Percentiles rank a stretch among this genome's conserved stretches.
These are phyloP conservation scores for Enteromius mattozi DNA, from an alignment of 2,797 vertebrate species.

Conservation along the genomic window DNA sequence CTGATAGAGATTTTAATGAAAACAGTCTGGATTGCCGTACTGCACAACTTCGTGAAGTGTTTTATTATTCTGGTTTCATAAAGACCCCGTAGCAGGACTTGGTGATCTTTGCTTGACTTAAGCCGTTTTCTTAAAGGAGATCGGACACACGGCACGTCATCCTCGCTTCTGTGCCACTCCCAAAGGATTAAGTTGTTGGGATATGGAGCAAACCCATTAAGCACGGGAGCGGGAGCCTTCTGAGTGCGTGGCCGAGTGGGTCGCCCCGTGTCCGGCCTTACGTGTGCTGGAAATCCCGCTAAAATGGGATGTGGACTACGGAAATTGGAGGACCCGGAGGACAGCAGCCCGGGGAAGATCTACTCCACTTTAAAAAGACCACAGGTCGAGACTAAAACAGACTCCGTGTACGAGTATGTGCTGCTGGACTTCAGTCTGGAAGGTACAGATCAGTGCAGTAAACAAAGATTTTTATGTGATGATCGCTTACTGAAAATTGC, in stretches of 20 bases:
- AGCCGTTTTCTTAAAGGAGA: slow-evolving; percentile 23
- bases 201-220: slow-evolving; percentile 60
- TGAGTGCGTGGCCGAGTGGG: slow-evolving; percentile 60
- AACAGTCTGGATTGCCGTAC: neutral
- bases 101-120: slow-evolving; percentile 15
- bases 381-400: slow-evolving; percentile 92
- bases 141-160: slow-evolving; percentile 6
- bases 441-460: slow-evolving; percentile 75
- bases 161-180: slow-evolving; percentile 21
- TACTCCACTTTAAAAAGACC: slow-evolving; percentile 96
- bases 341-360: slow-evolving; percentile 97
- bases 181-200: slow-evolving; percentile 51
- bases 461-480: neutral
- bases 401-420: slow-evolving; percentile 90
- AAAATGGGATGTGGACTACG: slow-evolving; percentile 97
- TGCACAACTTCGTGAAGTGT: neutral
- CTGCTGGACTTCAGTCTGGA: slow-evolving; percentile 96
- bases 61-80: neutral
- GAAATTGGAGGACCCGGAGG: slow-evolving; percentile 95
- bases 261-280: slow-evolving; percentile 68
- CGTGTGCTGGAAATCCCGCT: slow-evolving; percentile 60
- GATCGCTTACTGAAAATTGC: neutral
- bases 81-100: neutral
- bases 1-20: neutral
- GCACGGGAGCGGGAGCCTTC: slow-evolving; percentile 46